Base-by-base conservation (phyloP, 1,140 invertebrate genomes). In the Nephila pilipes region DNA sequence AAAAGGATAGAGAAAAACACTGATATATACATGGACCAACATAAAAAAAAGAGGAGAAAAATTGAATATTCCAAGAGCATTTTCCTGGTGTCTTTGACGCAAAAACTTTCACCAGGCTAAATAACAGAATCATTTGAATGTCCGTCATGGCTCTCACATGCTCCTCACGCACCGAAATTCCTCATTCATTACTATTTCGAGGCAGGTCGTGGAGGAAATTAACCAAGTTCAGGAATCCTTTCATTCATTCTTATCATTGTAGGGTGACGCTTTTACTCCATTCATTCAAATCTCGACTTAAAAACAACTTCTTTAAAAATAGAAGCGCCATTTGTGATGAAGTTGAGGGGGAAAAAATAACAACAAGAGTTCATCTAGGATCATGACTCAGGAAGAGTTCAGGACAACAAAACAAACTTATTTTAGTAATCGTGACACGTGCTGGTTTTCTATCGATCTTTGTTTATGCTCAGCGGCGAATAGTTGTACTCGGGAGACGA, bases 111-210 rank as follows among this genome's bases (percentile, higher is more conserved):
- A 75, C 69, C 69, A 2, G 0, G 29, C 29, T 10, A 25, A 25
- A 25, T 25, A 63, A 25, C 25, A 20, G 2, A 10, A 10, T 65
- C 22, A 0, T 65, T n/a, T n/a, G n/a, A n/a, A n/a, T n/a, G n/a
- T n/a, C n/a, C n/a, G n/a, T n/a, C n/a, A n/a, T n/a, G n/a, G n/a
- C n/a, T n/a, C n/a, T 65, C 25, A 29, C 63, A 65, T 65, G n/a
- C 63, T 29, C 22, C 22, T 65, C 63, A 65, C 22, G 63, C 63
- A 65, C 63, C 63, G 63, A 65, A 65, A 65, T 65, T 65, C 63
- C 29, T 29, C 65, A 75, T 36, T 75, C 65, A 75, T 75, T 16
- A 14, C 69, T 36, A 32, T 36, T 75, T 18, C 3, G 69, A 75
- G 69, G 69, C 69, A 18, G 69, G 29, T 36, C 32, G 29, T 32